Evolutionary conservation across 2,797 vertebrate genomes (phyloP), one percentile per base, ranked within the genome.

Genomic region (Alosa sapidissima): DNA sequence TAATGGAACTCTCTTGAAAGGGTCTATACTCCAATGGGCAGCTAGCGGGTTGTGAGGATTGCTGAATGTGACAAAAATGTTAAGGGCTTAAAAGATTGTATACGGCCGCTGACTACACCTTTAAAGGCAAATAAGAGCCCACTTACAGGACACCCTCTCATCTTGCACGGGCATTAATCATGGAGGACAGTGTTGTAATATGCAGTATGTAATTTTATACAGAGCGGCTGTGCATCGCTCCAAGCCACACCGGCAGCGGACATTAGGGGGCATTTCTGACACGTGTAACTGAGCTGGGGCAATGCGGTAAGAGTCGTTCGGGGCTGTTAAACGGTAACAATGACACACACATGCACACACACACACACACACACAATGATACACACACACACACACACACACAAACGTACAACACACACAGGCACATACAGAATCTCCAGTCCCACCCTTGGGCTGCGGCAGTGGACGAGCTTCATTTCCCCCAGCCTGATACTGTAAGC

Each of bases 391-490:
- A 65, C 60, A 65, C 7, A 5, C 60, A 5, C 60, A 28, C 60
- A 65, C 60, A 65, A 2, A 65, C n/a, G 8, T 11, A 65, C 60
- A 28, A 60, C 58, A 60, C 58, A 60, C 58, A n/a, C 19, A 62
- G 1, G 7, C 58, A 62, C 5, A 52, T 10, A 52, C 1, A 52
- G 51, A 52, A 52, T 65, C 62, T 65, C 8, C n/a, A 24, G n/a
- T 28, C 62, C 62, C 62, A 65, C 24, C 24, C 24, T 2, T 33
- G 24, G 24, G 62, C 62, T 65, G 24, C 62, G 1, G 62, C 62
- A 65, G 62, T 33, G 62, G 62, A 65, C 24, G 24, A 65, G 62
- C 62, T 13, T 65, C 24, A 65, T 65, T 65, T 65, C 62, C 62
- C 62, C 24, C 10, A 33, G n/a, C 60, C 28, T 28, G 28, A 28